Percentiles rank a stretch among this genome's conserved stretches.
These are phyloP conservation scores for Megalopta genalis DNA, from an alignment of 1,140 invertebrate species.

Conservation along the genomic window DNA sequence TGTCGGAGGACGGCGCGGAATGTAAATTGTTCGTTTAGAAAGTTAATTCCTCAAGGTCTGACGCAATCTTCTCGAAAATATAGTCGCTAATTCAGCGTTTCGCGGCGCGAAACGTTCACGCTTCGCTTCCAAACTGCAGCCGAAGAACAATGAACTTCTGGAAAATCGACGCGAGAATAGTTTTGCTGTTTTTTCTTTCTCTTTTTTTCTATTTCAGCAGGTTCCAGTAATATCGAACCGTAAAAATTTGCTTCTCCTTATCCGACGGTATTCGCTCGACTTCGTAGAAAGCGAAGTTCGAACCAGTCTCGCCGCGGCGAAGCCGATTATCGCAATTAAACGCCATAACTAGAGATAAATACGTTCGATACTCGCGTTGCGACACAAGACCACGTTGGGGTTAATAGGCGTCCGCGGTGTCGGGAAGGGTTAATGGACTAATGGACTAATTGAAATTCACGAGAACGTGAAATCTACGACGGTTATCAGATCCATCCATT, in stretches of 20 bases:
- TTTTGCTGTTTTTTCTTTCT: no score
- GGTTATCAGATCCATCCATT: background rate
- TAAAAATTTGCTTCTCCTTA: background rate
- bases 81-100: background rate
- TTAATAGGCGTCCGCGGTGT: constrained; percentile 10
- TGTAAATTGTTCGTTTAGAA: constrained; percentile 11
- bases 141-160: background rate
- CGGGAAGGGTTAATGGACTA: constrained; percentile 3
- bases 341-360: constrained; percentile 2
- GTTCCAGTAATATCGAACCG: no score
- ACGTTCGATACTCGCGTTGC: constrained; percentile 3
- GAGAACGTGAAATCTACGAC: constrained; percentile 4
- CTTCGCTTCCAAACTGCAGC: background rate
- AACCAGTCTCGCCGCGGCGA: background rate
- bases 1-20: constrained; percentile 7
- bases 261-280: background rate
- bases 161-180: background rate
- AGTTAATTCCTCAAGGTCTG: constrained; percentile 10
- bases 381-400: background rate
- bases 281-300: background rate
- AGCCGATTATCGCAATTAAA: constrained; percentile 16
- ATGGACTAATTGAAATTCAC: constrained; percentile 21
- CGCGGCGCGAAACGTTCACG: background rate
- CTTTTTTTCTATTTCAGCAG: background rate
- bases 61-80: constrained; percentile 12